Base-by-base conservation (phyloP, 2,113 vertebrate species). In the Baryphthengus martii region DNA sequence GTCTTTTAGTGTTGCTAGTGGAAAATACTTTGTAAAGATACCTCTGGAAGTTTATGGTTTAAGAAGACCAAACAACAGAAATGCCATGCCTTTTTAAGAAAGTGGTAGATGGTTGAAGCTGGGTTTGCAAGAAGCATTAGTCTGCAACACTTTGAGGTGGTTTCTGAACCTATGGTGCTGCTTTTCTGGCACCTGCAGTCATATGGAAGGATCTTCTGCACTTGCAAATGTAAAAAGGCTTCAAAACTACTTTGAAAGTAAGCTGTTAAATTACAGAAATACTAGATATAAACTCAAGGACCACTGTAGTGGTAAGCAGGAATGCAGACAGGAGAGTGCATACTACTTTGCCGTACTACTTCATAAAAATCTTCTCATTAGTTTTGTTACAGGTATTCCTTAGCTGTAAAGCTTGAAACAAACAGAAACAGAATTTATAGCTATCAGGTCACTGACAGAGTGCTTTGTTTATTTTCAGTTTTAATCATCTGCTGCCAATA, bases 401-500 rank as follows among this genome's bases (percentile, higher is more conserved):
- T 50, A 71, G 29, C 26, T 92, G 24, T 37, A 50, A 65, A 47
- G 35, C 56, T 92, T 93, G 56, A 90, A 74, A 63, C 31, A 80
- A 68, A 37, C 9, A 71, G 44, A 80, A 81, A 47, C 44, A 72
- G 76, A 86, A 71, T 78, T 50, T 78, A 50, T 35, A 78, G 89
- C 44, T 88, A 3, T 39, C 25, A 25, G 21, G 56, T 42, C 2
- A 7, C 44, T 91, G 61, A 52, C 73, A 62, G n/a, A 67, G 31
- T 33, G 40, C 29, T 80, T 94, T 93, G 84, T 68, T 90, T 83
- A 40, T 91, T 96, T 94, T 76, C 63, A 77, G 42, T 96, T 96
- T 85, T 88, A 95, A 75, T 94, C 63, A 90, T 93, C 90, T 95
- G 62, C 66, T 95, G 66, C 87, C 40, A 87, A 87, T 96, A 91